phyloP scores from a whole-genome alignment of 2,797 vertebrate genomes.

The Xenops minutus region DNA sequence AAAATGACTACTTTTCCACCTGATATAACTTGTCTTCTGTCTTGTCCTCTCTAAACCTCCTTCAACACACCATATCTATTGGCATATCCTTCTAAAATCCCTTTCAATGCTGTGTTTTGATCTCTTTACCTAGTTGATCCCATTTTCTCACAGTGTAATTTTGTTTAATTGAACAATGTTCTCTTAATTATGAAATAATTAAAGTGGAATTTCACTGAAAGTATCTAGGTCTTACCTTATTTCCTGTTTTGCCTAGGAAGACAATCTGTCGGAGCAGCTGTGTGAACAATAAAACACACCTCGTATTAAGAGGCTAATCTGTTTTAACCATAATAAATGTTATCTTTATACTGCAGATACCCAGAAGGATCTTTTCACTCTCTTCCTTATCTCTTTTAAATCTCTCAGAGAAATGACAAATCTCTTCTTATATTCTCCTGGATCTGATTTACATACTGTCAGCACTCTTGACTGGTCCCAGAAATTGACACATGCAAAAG shows the following conservation, averaged over 20 bases:
- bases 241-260: conserved; percentile 51
- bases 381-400: conserved; percentile 54
- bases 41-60: conserved; percentile 37
- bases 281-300: conserved; percentile 56
- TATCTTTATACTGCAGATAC: conserved; percentile 37
- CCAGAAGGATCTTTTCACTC: conserved; percentile 57
- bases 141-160: conserved; percentile 47
- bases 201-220: conserved; percentile 60
- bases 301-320: conserved; percentile 61
- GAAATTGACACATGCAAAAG: conserved; percentile 34
- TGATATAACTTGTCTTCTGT: conserved; percentile 48
- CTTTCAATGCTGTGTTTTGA: background rate
- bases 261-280: conserved; percentile 71
- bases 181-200: conserved; percentile 74
- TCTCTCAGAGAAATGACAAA: conserved; percentile 53
- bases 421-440: conserved; percentile 29
- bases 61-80: background rate
- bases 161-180: conserved; percentile 59
- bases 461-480: conserved; percentile 13
- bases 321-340: conserved; percentile 64
- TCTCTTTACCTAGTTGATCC: conserved; percentile 50
- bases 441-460: conserved; percentile 54
- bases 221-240: conserved; percentile 36
- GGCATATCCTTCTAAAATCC: conserved; percentile 11
- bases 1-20: conserved; percentile 59